A percentile compares a stretch with the other conserved stretches of the same genome.
phyloP scores from a whole-genome alignment of 2,797 vertebrate species.

The Choloepus didactylus region DNA sequence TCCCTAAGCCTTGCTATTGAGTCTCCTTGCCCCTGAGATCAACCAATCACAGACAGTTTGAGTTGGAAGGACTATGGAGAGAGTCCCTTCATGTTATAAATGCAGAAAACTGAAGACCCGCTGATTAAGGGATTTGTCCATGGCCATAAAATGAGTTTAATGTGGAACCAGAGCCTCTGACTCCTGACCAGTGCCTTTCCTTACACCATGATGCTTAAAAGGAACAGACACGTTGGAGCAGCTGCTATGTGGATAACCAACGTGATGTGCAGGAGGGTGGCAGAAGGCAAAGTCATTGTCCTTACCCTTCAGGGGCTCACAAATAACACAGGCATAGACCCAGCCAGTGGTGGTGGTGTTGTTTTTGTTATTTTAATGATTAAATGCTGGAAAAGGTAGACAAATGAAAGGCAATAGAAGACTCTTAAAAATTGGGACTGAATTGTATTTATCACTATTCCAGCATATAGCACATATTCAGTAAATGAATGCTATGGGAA shows the following conservation, averaged over 20 bases:
- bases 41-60: slow-evolving; percentile 5
- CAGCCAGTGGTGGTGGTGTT: background rate
- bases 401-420: background rate
- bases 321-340: background rate
- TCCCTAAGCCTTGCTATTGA: background rate
- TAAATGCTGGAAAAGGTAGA: background rate
- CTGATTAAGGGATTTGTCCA: background rate
- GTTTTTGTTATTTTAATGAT: background rate
- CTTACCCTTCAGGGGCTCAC: background rate
- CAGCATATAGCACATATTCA: background rate
- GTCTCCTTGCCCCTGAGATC: background rate
- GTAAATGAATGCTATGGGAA: background rate
- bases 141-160: background rate
- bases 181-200: background rate
- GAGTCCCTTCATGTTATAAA: background rate
- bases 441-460: background rate
- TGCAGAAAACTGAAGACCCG: background rate
- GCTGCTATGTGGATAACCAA: background rate
- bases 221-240: background rate
- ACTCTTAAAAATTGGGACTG: background rate
- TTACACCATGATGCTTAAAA: background rate
- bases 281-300: too few species aligned
- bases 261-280: background rate
- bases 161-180: background rate
- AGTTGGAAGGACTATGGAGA: background rate